phyloP scores from a whole-genome alignment of 2,113 vertebrate species.

The Beaufortia kweichowensis region DNA sequence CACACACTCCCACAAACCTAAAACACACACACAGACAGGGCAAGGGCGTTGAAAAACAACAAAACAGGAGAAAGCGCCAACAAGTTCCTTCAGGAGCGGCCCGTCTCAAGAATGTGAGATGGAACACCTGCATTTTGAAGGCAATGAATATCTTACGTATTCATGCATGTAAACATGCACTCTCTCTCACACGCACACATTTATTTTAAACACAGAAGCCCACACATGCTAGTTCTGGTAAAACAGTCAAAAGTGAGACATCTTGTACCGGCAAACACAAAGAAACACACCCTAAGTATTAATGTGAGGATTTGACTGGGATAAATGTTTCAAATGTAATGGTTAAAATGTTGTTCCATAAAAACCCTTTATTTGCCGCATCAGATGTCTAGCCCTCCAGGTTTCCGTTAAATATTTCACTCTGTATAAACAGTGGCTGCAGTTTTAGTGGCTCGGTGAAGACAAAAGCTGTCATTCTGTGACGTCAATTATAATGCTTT shows the following conservation, averaged over 20 bases:
- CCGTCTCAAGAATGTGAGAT: slow-evolving; percentile 14
- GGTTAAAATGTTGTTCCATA: not conserved
- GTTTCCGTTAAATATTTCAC: slow-evolving; percentile 18
- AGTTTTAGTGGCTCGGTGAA: not conserved
- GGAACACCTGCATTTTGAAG: slow-evolving; percentile 27
- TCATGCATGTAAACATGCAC: not conserved
- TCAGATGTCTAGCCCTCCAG: not conserved
- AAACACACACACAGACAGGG: slow-evolving; percentile 2
- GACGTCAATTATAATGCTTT: slow-evolving; percentile 21
- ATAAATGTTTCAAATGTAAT: not conserved
- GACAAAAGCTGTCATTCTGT: slow-evolving; percentile 3
- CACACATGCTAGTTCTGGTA: slow-evolving; percentile 38
- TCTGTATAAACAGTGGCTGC: slow-evolving; percentile 15
- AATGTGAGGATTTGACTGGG: not conserved
- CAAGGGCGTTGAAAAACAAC: not conserved
- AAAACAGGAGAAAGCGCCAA: slow-evolving; percentile 3
- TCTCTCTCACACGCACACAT: not conserved
- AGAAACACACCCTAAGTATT: not conserved
- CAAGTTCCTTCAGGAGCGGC: slow-evolving; percentile 44
- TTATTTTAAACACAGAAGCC: not conserved
- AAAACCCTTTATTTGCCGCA: not conserved
- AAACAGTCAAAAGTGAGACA: slow-evolving; percentile 8
- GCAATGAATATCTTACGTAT: slow-evolving; percentile 3
- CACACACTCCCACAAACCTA: slow-evolving; percentile 94
- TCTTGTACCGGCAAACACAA: not conserved